A percentile compares a stretch with the other conserved stretches of the same genome.
Conservation (phyloP, 2,888 invertebrate species). For the Caradrina clavipalpis region DNA sequence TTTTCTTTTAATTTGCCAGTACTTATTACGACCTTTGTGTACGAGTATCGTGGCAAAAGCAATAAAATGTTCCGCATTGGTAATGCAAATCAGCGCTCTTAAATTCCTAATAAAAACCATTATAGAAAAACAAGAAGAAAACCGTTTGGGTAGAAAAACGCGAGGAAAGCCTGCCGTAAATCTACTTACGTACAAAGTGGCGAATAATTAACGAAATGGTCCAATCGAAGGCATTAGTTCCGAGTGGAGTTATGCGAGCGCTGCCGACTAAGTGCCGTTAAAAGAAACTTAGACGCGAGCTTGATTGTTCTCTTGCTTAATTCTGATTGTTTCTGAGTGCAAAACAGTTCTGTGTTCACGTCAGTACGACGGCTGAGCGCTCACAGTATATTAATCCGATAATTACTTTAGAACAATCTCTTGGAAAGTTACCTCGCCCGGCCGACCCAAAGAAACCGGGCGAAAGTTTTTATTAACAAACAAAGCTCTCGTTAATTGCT, state of each 20-base stretch:
- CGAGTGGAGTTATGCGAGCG: conserved; percentile 87
- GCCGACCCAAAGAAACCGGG: conserved; percentile 78
- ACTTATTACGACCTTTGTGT: conserved; percentile 59
- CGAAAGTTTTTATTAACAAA: conserved; percentile 84
- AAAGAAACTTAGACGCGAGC: conserved; percentile 90
- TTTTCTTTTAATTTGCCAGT: conserved; percentile 58
- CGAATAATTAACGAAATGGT: conserved; percentile 91
- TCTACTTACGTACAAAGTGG: conserved; percentile 90
- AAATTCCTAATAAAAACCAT: conserved; percentile 82
- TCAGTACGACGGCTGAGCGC: conserved; percentile 81
- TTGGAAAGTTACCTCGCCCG: conserved; percentile 79
- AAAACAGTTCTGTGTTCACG: conserved; percentile 84
- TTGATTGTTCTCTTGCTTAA: conserved; percentile 88
- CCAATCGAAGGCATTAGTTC: conserved; percentile 90
- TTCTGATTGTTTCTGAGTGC: conserved; percentile 89
- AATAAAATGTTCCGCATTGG: conserved; percentile 74
- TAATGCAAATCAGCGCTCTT: conserved; percentile 80
- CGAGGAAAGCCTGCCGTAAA: conserved; percentile 86
- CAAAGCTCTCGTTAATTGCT: conserved; percentile 83
- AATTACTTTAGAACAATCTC: conserved; percentile 90
- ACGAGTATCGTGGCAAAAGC: conserved; percentile 67
- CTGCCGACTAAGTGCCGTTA: conserved; percentile 88
- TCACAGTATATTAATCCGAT: conserved; percentile 89
- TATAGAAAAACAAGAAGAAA: conserved; percentile 79
- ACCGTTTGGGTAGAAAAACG: conserved; percentile 76